Evolutionary conservation across 2,888 invertebrate species (phyloP).

Genomic region (Nomada fucata): DNA sequence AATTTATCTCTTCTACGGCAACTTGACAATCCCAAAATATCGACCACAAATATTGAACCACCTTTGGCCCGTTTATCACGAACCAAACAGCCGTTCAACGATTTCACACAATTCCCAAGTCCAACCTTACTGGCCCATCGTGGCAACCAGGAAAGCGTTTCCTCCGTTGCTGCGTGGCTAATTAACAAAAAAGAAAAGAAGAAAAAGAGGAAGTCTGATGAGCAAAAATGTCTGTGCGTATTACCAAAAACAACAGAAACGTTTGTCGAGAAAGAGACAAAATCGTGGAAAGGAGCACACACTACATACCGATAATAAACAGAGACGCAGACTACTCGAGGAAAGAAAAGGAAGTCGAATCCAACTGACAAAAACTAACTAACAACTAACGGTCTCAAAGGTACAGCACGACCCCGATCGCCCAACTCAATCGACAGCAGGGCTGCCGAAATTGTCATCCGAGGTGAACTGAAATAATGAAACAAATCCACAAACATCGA

Average conservation of each 20-base stretch:
- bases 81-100: not conserved
- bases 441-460: no score
- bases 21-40: not conserved
- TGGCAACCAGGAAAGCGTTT: constrained; percentile 14
- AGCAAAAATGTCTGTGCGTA: constrained; percentile 18
- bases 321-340: not conserved
- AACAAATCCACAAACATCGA: no score
- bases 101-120: constrained; percentile 1
- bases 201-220: constrained; percentile 37
- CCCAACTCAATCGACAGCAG: no score
- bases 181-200: constrained; percentile 20
- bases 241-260: constrained; percentile 29
- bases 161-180: constrained; percentile 21
- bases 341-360: constrained; percentile 15
- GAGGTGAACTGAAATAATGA: no score
- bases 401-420: no score
- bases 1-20: not conserved
- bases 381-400: no score
- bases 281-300: not conserved
- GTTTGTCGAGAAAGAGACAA: not conserved
- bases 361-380: not conserved
- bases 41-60: no score
- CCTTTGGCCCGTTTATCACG: no score
- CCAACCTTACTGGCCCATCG: constrained; percentile 3
- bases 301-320: not conserved